Percentiles rank a stretch among this genome's conserved stretches.
These are phyloP conservation scores for Nemotelus pantherinus DNA, from an alignment of 2,888 invertebrate genomes.

Conservation along the genomic window DNA sequence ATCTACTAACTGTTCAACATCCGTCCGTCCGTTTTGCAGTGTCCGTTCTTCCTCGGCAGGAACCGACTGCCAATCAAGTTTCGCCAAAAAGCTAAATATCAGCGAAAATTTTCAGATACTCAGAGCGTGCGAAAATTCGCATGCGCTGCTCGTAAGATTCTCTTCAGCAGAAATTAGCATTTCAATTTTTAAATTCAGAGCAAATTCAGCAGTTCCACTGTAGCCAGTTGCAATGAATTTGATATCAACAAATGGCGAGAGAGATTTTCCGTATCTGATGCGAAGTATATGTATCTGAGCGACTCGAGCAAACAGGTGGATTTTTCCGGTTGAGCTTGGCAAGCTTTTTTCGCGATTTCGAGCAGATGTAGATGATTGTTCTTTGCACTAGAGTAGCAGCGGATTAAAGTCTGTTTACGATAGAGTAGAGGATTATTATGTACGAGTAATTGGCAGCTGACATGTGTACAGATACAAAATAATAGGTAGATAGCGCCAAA, in stretches of 20 bases:
- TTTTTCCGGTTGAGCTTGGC: slow-evolving; percentile 23
- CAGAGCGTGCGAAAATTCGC: slow-evolving; percentile 29
- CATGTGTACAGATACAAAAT: not conserved
- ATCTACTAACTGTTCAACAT: slow-evolving; percentile 31
- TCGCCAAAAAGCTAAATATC: slow-evolving; percentile 23
- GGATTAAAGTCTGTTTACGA: too few species aligned
- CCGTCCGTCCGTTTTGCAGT: slow-evolving; percentile 28
- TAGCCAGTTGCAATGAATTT: not conserved
- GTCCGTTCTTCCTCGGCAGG: slow-evolving; percentile 16
- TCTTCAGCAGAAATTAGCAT: not conserved
- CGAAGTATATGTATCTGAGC: not conserved
- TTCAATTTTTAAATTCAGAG: not conserved
- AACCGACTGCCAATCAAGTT: not conserved
- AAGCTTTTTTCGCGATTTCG: not conserved
- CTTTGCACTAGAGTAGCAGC: not conserved
- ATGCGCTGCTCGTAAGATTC: slow-evolving; percentile 3
- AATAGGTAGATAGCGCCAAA: not conserved
- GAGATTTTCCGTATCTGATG: not conserved
- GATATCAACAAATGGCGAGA: slow-evolving; percentile 7
- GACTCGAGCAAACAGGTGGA: slow-evolving; percentile 29
- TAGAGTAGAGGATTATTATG: too few species aligned
- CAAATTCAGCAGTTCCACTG: slow-evolving; percentile 15
- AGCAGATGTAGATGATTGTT: not conserved
- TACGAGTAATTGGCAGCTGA: not conserved
- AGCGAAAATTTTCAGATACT: slow-evolving; percentile 17